Evolutionary conservation across 2,797 vertebrate species (phyloP).

Genomic region (Hipposideros larvatus): DNA sequence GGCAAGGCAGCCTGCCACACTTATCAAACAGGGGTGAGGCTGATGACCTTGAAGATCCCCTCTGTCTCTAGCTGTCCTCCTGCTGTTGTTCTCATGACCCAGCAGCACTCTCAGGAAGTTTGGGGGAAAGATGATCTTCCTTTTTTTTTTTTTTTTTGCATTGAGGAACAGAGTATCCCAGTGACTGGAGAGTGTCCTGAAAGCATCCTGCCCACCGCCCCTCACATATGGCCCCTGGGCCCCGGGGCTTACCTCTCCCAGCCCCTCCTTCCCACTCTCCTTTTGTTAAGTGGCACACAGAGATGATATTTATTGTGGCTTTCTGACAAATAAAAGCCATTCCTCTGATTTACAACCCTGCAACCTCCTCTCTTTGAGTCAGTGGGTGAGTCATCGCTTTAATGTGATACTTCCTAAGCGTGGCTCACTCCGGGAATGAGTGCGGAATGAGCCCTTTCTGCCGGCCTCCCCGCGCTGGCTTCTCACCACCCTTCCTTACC

Average conservation of each 20-base stretch:
- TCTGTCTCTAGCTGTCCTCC: neutral
- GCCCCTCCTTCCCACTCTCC: conserved; percentile 61
- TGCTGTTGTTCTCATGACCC: neutral
- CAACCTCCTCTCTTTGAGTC: conserved; percentile 61
- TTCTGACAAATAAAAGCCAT: conserved; percentile 75
- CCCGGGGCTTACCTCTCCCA: neutral
- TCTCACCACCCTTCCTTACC: neutral
- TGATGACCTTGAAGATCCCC: neutral
- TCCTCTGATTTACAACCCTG: conserved; percentile 59
- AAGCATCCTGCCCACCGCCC: neutral
- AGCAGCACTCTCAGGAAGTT: neutral
- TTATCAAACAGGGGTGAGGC: neutral
- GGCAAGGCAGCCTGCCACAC: neutral
- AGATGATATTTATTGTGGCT: conserved; percentile 70
- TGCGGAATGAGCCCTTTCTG: conserved; percentile 20
- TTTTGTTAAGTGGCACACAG: conserved; percentile 67
- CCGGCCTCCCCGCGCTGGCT: conserved; percentile 30
- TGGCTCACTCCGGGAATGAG: neutral
- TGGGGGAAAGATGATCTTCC: neutral
- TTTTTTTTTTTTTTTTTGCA: neutral
- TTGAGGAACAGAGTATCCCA: neutral
- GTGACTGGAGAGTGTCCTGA: conserved; percentile 21
- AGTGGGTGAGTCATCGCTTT: conserved; percentile 67
- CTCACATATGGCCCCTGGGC: neutral
- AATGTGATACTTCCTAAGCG: conserved; percentile 65